Conservation (phyloP, 2,113 vertebrate genomes). For the Phalacrocorax carbo region DNA sequence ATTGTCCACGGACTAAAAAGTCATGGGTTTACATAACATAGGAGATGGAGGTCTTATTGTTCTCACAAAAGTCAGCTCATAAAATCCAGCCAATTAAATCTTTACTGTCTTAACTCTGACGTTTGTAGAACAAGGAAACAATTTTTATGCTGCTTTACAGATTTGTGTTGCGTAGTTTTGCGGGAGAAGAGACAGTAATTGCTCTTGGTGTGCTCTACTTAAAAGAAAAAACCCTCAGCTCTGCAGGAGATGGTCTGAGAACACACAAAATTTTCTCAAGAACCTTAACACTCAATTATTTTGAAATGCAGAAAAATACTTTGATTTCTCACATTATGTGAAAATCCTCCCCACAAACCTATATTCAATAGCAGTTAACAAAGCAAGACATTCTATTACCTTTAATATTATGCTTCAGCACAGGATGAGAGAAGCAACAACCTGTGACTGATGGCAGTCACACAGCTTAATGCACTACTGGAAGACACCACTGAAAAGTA, state of each 20-base stretch:
- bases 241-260: background rate
- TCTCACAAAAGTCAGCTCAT: background rate
- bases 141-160: background rate
- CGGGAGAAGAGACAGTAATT: background rate
- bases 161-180: background rate
- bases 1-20: background rate
- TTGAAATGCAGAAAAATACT: background rate
- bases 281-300: background rate
- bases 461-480: background rate
- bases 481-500: background rate
- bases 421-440: background rate
- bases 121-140: background rate
- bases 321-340: background rate
- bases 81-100: background rate
- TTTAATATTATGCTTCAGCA: background rate
- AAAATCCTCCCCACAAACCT: background rate
- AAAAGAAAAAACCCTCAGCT: background rate
- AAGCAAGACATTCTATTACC: background rate
- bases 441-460: background rate
- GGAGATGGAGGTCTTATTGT: background rate
- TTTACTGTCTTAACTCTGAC: background rate
- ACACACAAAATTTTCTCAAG: background rate
- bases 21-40: background rate
- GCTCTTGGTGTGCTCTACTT: background rate
- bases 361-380: background rate